Evolutionary conservation across 2,797 vertebrate species (phyloP).

Genomic region (Netta rufina): DNA sequence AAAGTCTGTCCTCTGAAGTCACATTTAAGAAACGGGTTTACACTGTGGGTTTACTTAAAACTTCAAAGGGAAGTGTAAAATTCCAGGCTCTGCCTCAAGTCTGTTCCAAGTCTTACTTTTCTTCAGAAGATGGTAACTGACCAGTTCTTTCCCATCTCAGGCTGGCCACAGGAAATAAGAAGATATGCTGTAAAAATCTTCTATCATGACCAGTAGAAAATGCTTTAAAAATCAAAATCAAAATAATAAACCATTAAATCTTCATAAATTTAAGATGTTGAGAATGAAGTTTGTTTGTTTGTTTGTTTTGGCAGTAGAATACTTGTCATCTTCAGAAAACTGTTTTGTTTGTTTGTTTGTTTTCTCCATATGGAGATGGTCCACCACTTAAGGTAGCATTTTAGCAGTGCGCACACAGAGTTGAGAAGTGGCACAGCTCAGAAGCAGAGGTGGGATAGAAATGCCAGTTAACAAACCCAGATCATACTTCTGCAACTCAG

Average conservation of each 20-base stretch:
- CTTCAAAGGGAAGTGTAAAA: background rate
- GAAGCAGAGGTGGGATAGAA: background rate
- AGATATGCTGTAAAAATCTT: background rate
- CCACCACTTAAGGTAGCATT: background rate
- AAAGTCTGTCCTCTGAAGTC: background rate
- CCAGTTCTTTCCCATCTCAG: background rate
- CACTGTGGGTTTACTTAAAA: background rate
- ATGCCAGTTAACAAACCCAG: background rate
- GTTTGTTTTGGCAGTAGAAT: background rate
- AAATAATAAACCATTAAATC: background rate
- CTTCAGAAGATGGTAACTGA: background rate
- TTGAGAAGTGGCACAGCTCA: background rate
- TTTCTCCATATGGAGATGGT: no score
- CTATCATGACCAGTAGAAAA: background rate
- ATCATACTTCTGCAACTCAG: accelerated
- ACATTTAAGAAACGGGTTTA: background rate
- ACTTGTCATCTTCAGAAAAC: background rate
- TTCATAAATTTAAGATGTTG: background rate
- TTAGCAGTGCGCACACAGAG: no score
- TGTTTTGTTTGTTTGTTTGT: no score
- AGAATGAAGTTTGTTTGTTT: background rate
- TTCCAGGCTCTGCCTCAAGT: background rate
- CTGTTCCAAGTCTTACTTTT: background rate
- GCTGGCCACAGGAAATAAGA: background rate
- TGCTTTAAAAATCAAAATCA: background rate